These are phyloP conservation scores for Montifringilla adamsi DNA, from an alignment of 2,113 vertebrate genomes.

Conservation along the genomic window DNA sequence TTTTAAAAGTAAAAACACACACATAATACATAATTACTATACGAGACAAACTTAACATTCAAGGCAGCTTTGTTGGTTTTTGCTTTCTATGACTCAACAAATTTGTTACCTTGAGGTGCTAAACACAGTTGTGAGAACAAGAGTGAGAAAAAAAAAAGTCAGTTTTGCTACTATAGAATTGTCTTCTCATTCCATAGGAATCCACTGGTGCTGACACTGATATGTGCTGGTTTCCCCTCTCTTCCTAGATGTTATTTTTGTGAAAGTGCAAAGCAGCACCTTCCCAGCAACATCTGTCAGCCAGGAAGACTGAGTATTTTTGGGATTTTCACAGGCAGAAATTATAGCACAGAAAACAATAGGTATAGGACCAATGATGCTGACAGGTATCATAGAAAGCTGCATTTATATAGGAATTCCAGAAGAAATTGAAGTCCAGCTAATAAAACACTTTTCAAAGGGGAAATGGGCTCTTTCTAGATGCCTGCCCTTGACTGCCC, in stretches of 20 bases:
- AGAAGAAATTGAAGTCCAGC: neutral
- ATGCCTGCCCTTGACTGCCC: slow-evolving; percentile 13
- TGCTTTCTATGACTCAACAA: slow-evolving; percentile 52
- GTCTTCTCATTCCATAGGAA: neutral
- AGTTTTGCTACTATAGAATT: neutral
- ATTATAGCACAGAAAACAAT: neutral
- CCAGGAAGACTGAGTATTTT: neutral
- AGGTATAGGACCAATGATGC: neutral
- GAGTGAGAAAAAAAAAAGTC: neutral
- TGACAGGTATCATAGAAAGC: neutral
- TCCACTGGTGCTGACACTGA: neutral
- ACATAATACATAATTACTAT: neutral
- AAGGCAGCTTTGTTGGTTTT: neutral
- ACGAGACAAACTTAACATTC: neutral
- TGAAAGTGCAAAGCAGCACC: neutral
- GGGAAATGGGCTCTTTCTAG: neutral
- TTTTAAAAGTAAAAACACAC: neutral
- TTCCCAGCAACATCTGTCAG: slow-evolving; percentile 9
- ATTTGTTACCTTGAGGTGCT: slow-evolving; percentile 23
- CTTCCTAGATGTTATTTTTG: neutral
- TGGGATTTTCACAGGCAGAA: neutral
- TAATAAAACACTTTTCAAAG: neutral
- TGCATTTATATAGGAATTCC: neutral
- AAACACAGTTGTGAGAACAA: neutral
- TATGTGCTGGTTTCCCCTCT: neutral